Evolutionary conservation across 1,140 invertebrate genomes (phyloP).

Genomic region (Philopotamus ludificatus): DNA sequence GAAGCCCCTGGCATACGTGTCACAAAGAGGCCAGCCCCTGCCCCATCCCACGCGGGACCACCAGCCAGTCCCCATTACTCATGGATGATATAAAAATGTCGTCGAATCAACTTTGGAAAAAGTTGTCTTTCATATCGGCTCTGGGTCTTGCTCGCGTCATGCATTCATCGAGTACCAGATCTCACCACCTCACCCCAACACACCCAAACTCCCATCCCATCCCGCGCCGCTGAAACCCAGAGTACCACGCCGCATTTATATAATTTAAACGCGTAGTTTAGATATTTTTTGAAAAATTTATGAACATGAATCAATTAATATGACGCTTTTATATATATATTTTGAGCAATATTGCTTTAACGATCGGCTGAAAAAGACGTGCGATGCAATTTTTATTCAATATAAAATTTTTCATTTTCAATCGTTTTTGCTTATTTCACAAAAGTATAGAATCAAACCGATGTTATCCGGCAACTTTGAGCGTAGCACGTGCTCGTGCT

Average conservation of each 20-base stretch:
- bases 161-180: constrained; percentile 28
- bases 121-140: constrained; percentile 39
- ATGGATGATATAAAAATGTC: constrained; percentile 40
- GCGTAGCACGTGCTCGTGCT: too few species aligned
- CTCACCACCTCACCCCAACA: background rate
- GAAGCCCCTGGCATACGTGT: constrained; percentile 33
- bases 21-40: constrained; percentile 17
- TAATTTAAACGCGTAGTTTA: too few species aligned
- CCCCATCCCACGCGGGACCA: constrained; percentile 4
- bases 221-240: background rate
- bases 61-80: constrained; percentile 17
- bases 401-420: too few species aligned
- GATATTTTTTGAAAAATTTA: too few species aligned
- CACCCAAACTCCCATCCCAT: background rate
- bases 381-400: too few species aligned
- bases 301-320: too few species aligned
- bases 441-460: too few species aligned
- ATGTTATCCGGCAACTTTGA: too few species aligned
- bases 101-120: constrained; percentile 40
- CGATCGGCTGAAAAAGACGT: too few species aligned
- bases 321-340: too few species aligned
- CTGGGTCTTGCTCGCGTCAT: constrained; percentile 36
- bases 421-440: too few species aligned
- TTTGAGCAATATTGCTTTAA: too few species aligned
- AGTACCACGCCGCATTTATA: background rate